phyloP scores from a whole-genome alignment of 2,888 invertebrate species.

The Ceramica pisi region DNA sequence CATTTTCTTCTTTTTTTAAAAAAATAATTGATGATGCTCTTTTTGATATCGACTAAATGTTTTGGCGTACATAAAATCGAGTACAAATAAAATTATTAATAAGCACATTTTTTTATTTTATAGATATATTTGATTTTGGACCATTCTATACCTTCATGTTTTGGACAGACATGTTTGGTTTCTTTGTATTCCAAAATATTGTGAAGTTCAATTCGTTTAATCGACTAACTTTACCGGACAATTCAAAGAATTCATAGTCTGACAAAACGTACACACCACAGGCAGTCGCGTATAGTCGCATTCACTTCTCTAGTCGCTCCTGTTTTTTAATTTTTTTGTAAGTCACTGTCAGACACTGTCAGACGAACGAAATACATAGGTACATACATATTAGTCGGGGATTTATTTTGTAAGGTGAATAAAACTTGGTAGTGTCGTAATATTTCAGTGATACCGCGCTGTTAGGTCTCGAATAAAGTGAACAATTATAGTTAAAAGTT shows the following conservation, averaged over 20 bases:
- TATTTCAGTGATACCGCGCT: conserved; percentile 27
- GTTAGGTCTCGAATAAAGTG: conserved; percentile 29
- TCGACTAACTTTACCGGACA: not conserved
- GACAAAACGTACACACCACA: no score
- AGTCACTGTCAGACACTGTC: conserved; percentile 41
- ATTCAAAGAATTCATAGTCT: not conserved
- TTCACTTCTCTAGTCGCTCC: conserved; percentile 3
- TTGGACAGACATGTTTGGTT: not conserved
- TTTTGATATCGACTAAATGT: conserved; percentile 22
- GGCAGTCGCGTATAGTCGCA: not conserved
- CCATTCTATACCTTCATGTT: no score
- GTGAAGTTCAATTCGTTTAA: no score
- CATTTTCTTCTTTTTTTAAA: not conserved
- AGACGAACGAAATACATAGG: no score
- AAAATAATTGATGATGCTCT: not conserved
- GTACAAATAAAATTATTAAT: not conserved
- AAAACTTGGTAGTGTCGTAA: conserved; percentile 33
- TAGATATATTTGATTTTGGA: no score
- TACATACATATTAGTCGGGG: conserved; percentile 36
- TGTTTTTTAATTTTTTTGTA: conserved; percentile 47
- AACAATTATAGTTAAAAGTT: conserved; percentile 39
- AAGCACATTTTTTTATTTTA: no score
- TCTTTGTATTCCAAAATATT: no score
- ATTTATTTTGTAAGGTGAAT: conserved; percentile 42
- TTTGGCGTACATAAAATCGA: not conserved